These are phyloP conservation scores for Micronycteris hirsuta DNA, from an alignment of 2,113 vertebrate species.

Conservation along the genomic window DNA sequence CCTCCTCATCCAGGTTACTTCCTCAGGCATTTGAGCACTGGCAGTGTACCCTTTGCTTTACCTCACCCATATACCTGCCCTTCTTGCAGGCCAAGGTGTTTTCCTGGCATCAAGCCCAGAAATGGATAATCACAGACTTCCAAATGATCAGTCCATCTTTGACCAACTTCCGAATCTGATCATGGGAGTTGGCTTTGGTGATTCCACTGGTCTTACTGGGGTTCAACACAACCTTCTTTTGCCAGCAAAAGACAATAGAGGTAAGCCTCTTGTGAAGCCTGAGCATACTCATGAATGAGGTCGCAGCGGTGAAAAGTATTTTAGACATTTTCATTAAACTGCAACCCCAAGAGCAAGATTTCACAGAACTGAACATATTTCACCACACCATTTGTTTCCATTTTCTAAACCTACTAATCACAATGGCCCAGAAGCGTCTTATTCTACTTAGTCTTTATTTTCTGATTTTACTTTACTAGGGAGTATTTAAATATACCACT, in stretches of 20 bases:
- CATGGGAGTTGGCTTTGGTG: not conserved
- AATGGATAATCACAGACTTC: not conserved
- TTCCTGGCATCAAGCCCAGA: not conserved
- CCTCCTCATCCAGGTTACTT: slow-evolving; percentile 96
- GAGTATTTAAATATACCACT: not conserved
- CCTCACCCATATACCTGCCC: slow-evolving; percentile 75
- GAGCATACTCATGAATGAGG: not conserved
- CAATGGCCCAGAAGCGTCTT: not conserved
- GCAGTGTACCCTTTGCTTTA: slow-evolving; percentile 98
- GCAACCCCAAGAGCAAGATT: not conserved
- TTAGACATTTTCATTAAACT: not conserved
- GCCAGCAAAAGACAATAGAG: not conserved
- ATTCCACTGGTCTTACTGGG: not conserved
- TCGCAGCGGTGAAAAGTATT: not conserved
- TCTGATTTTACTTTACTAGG: not conserved
- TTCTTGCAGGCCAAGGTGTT: not conserved
- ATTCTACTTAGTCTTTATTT: not conserved
- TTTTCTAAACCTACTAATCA: slow-evolving; percentile 22
- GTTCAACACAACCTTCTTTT: not conserved
- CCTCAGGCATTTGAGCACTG: slow-evolving; percentile 97
- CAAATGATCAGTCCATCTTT: not conserved
- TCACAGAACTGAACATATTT: not conserved
- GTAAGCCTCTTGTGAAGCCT: not conserved
- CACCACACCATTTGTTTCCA: not conserved
- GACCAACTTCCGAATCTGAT: not conserved